Percentiles rank a stretch among this genome's conserved stretches.
Evolutionary conservation across 2,113 vertebrate genomes (phyloP).

Genomic region (Meleagris gallopavo): DNA sequence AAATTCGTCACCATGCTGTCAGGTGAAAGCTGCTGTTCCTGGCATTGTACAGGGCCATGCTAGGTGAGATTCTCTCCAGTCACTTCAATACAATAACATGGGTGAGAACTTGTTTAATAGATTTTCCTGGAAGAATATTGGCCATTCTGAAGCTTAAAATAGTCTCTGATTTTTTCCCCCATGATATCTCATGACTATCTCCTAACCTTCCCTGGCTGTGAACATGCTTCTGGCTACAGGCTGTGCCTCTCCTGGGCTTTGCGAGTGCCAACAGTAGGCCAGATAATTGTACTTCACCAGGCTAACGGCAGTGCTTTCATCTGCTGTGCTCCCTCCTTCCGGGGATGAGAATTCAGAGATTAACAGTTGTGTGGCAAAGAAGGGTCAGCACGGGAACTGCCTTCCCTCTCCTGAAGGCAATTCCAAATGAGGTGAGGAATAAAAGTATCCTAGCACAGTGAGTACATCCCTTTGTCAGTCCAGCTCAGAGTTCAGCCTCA

Average conservation of each 20-base stretch:
- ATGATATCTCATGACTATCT: neutral
- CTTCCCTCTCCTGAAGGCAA: neutral
- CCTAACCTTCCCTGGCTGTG: neutral
- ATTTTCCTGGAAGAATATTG: neutral
- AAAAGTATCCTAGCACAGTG: accelerated
- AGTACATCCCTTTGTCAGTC: neutral
- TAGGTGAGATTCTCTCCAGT: neutral
- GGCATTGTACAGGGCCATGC: neutral
- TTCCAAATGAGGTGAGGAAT: neutral
- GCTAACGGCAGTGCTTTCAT: neutral
- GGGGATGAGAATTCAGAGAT: neutral
- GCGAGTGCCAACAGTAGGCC: neutral
- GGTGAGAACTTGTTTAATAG: neutral
- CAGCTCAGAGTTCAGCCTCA: neutral
- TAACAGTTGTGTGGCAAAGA: neutral
- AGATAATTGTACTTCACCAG: neutral
- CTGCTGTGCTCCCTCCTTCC: neutral
- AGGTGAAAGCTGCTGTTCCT: neutral
- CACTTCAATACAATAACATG: neutral
- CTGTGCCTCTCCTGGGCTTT: neutral
- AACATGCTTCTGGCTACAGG: neutral
- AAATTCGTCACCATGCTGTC: accelerated
- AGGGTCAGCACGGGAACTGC: neutral
- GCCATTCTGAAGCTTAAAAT: neutral
- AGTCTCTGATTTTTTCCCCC: neutral